Conservation (phyloP, 92 coral and sea anemone species). For the Phenganax stokvisi region DNA sequence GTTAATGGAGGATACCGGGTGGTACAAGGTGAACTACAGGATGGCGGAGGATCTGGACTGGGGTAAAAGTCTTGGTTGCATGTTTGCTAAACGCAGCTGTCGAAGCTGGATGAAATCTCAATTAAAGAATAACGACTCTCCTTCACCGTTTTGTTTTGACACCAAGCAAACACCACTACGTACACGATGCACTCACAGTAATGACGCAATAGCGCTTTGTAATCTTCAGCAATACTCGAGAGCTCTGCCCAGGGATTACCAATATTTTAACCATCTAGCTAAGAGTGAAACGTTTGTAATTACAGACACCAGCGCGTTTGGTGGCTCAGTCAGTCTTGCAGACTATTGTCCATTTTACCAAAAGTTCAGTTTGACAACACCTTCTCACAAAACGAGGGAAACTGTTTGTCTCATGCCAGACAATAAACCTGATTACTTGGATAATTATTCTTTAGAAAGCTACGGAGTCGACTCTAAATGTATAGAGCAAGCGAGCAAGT, state of each 20-base stretch:
- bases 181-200: slow-evolving; percentile 96
- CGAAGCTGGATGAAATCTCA: slow-evolving; percentile 91
- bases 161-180: slow-evolving; percentile 77
- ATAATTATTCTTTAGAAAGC: slow-evolving; percentile 78
- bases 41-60: slow-evolving; percentile 88
- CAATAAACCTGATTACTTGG: slow-evolving; percentile 63
- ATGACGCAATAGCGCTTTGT: slow-evolving; percentile 82
- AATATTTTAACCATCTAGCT: slow-evolving; percentile 83
- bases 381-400: slow-evolving; percentile 68
- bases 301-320: slow-evolving; percentile 72
- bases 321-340: slow-evolving; percentile 92
- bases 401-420: slow-evolving; percentile 73
- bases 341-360: slow-evolving; percentile 96
- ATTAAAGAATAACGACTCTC: slow-evolving; percentile 50
- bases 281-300: slow-evolving; percentile 51
- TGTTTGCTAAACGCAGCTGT: slow-evolving; percentile 83
- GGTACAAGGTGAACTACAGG: slow-evolving; percentile 89
- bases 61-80: slow-evolving; percentile 85
- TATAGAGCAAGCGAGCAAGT: slow-evolving; percentile 71
- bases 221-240: slow-evolving; percentile 69
- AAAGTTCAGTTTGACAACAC: slow-evolving; percentile 78
- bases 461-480: slow-evolving; percentile 72
- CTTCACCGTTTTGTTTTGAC: slow-evolving; percentile 79
- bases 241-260: slow-evolving; percentile 68
- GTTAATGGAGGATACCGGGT: slow-evolving; percentile 97